Conservation (phyloP, 2,888 invertebrate genomes). For the Pyrrhosoma nymphula region DNA sequence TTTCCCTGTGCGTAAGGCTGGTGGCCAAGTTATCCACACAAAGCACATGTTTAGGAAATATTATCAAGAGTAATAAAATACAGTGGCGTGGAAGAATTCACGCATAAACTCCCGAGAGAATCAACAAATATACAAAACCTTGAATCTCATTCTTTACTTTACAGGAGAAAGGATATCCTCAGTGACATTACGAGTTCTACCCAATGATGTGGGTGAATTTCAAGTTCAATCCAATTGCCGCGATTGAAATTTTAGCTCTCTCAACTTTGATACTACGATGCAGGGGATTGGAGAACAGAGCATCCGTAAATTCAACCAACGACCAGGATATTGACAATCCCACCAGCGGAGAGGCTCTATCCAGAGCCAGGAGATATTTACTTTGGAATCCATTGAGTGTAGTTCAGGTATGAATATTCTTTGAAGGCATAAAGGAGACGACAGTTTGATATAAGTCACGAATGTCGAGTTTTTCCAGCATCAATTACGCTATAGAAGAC, state of each 20-base stretch:
- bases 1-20: too few relatives aligned
- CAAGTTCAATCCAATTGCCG: neutral
- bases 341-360: neutral
- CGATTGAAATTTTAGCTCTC: neutral
- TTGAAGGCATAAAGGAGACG: too few relatives aligned
- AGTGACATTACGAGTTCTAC: neutral
- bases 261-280: neutral
- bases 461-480: too few relatives aligned
- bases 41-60: too few relatives aligned
- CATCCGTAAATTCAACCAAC: neutral
- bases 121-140: too few relatives aligned
- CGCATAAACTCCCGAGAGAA: too few relatives aligned
- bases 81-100: too few relatives aligned
- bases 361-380: constrained; percentile 34
- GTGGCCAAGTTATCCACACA: too few relatives aligned
- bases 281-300: neutral
- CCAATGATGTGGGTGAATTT: neutral
- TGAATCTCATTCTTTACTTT: neutral
- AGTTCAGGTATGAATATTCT: neutral
- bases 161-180: neutral
- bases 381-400: constrained; percentile 53
- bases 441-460: too few relatives aligned
- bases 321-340: neutral
- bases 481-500: too few relatives aligned
- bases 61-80: too few relatives aligned